Conservation (phyloP, 64 coral and sea anemone genomes). For the Montipora capricornis region DNA sequence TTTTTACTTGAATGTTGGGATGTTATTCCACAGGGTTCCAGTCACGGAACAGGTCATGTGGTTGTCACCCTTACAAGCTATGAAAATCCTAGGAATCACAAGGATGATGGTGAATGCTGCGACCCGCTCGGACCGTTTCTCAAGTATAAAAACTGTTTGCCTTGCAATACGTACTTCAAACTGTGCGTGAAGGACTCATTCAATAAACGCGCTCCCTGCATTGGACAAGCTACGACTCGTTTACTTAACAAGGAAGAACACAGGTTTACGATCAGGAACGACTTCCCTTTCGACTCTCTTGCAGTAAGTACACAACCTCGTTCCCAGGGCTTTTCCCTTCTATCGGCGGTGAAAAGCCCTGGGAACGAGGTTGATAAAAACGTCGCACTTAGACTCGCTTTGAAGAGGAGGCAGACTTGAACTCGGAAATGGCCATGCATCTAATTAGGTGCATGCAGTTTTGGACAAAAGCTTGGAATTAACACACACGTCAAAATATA, state of each 20-base stretch:
- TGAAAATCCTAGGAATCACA: conserved; percentile 51
- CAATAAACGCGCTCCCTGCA: background rate
- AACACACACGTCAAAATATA: too few species aligned
- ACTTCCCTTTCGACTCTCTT: conserved; percentile 21
- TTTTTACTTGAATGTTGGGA: background rate
- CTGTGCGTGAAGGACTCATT: conserved; percentile 38
- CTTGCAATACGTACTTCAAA: conserved; percentile 73
- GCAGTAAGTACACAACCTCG: conserved; percentile 28
- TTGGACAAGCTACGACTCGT: conserved; percentile 32
- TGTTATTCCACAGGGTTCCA: background rate
- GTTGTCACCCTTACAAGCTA: conserved; percentile 59
- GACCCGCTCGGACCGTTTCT: background rate
- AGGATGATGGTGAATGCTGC: conserved; percentile 44
- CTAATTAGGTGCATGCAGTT: too few species aligned
- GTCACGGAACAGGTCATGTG: conserved; percentile 57
- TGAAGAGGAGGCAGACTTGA: too few species aligned
- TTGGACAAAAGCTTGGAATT: too few species aligned
- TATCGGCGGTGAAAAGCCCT: too few species aligned
- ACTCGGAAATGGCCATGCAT: too few species aligned
- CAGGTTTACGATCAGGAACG: conserved; percentile 1
- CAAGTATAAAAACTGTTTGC: background rate
- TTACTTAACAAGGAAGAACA: background rate
- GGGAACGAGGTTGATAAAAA: too few species aligned
- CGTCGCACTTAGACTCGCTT: too few species aligned
- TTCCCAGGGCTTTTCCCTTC: background rate